Conservation (phyloP, 2,888 invertebrate species). For the Dascillus cervinus region DNA sequence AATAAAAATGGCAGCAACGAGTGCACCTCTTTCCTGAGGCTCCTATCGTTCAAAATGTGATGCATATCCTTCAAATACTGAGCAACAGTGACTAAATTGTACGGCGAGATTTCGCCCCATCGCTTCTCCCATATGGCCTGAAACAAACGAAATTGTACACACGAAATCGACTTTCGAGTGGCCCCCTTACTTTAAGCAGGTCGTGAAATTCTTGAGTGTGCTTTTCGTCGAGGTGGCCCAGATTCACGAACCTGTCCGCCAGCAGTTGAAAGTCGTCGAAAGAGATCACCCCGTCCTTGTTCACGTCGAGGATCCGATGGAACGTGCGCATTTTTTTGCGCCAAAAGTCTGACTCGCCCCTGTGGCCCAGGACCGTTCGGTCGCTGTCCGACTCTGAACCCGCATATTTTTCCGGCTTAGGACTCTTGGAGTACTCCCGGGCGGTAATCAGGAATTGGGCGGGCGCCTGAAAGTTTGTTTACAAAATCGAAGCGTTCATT, state of each 20-base stretch:
- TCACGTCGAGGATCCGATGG: slow-evolving; percentile 74
- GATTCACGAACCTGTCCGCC: slow-evolving; percentile 63
- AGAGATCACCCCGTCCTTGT: slow-evolving; percentile 78
- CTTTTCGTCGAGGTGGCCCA: slow-evolving; percentile 62
- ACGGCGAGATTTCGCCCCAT: slow-evolving; percentile 74
- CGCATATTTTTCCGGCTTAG: too few relatives aligned
- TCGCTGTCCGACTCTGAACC: too few relatives aligned
- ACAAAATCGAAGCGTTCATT: too few relatives aligned
- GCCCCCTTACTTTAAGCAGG: slow-evolving; percentile 55
- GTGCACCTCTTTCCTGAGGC: slow-evolving; percentile 65
- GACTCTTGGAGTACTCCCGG: too few relatives aligned
- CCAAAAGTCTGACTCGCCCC: slow-evolving; percentile 65
- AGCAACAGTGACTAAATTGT: slow-evolving; percentile 74
- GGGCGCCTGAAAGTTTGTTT: too few relatives aligned
- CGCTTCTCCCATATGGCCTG: slow-evolving; percentile 74
- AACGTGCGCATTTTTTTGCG: slow-evolving; percentile 79
- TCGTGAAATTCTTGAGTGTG: slow-evolving; percentile 62
- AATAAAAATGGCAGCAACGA: slow-evolving; percentile 75
- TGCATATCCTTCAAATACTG: slow-evolving; percentile 77
- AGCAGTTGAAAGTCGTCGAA: slow-evolving; percentile 73
- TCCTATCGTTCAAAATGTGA: slow-evolving; percentile 69
- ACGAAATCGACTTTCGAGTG: not conserved
- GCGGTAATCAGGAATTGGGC: too few relatives aligned
- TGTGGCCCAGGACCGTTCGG: too few relatives aligned
- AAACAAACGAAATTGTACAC: slow-evolving; percentile 21